phyloP scores from a whole-genome alignment of 2,113 vertebrate species.

The Benitochromis conjunctus region DNA sequence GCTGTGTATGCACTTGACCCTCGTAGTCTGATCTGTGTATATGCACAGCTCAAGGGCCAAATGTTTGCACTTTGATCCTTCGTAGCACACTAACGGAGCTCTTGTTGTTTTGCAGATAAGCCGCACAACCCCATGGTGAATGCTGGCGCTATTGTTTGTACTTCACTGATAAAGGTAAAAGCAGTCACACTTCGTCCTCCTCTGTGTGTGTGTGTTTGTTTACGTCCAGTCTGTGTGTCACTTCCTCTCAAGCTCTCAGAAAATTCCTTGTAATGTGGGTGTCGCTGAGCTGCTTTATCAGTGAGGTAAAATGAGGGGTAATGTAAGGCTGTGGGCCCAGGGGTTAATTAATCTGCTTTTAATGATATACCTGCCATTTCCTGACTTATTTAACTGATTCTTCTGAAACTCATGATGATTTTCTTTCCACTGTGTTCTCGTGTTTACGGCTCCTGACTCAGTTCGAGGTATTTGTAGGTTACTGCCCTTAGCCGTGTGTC shows the following conservation, averaged over 20 bases:
- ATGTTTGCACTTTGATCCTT: neutral
- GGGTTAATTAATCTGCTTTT: neutral
- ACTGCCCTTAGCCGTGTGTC: neutral
- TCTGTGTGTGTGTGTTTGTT: neutral
- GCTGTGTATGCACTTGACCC: neutral
- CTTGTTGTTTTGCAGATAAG: slow-evolving; percentile 80
- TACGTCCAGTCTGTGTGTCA: neutral
- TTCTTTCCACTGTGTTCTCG: neutral
- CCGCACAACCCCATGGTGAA: slow-evolving; percentile 99
- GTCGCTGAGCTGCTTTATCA: slow-evolving; percentile 15
- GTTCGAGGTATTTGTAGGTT: slow-evolving; percentile 4
- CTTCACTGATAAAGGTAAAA: slow-evolving; percentile 97
- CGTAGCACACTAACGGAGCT: neutral
- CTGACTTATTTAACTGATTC: neutral
- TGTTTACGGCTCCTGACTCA: neutral
- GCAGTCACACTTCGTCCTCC: neutral
- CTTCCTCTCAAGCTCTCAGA: neutral
- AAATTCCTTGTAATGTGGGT: neutral
- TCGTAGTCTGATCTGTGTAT: slow-evolving; percentile 2
- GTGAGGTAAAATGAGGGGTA: neutral
- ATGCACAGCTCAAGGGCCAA: neutral
- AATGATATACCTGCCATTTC: neutral
- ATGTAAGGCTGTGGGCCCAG: neutral
- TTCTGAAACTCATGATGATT: neutral
- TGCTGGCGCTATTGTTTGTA: slow-evolving; percentile 95